phyloP scores from a whole-genome alignment of 2,888 invertebrate genomes.

The Hybos culiciformis region DNA sequence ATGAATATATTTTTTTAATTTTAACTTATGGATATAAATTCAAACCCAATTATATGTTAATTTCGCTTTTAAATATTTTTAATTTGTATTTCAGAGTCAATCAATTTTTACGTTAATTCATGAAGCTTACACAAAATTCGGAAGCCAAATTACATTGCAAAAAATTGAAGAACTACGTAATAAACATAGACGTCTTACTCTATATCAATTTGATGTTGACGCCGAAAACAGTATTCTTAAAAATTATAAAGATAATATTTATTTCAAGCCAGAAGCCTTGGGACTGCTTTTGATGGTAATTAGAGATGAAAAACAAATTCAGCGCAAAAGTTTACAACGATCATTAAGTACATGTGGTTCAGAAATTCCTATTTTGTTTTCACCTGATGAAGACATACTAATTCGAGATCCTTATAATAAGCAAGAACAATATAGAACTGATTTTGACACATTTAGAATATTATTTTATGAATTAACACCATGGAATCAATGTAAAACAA shows the following conservation, averaged over 20 bases:
- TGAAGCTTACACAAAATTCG: constrained; percentile 72
- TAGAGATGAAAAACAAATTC: constrained; percentile 31
- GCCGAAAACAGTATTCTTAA: constrained; percentile 78
- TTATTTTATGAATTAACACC: constrained; percentile 78
- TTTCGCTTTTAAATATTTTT: not conserved
- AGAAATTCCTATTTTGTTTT: constrained; percentile 30
- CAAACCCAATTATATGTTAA: not conserved
- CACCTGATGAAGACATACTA: constrained; percentile 27
- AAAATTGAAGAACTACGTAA: constrained; percentile 81
- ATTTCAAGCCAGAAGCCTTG: constrained; percentile 28
- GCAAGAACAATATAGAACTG: constrained; percentile 74
- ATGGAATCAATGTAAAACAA: constrained; percentile 77
- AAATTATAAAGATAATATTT: constrained; percentile 54
- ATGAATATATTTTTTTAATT: not conserved
- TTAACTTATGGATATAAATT: not conserved
- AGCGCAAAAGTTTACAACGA: constrained; percentile 25
- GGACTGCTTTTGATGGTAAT: constrained; percentile 29
- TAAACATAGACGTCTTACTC: constrained; percentile 82
- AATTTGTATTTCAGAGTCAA: constrained; percentile 43
- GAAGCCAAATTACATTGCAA: constrained; percentile 62
- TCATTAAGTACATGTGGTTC: constrained; percentile 14
- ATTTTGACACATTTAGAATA: constrained; percentile 79
- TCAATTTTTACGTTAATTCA: constrained; percentile 71
- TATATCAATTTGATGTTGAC: constrained; percentile 84
- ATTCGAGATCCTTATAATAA: constrained; percentile 63